These are phyloP conservation scores for Syngnathus scovelli DNA, from an alignment of 2,113 vertebrate species.

Conservation along the genomic window DNA sequence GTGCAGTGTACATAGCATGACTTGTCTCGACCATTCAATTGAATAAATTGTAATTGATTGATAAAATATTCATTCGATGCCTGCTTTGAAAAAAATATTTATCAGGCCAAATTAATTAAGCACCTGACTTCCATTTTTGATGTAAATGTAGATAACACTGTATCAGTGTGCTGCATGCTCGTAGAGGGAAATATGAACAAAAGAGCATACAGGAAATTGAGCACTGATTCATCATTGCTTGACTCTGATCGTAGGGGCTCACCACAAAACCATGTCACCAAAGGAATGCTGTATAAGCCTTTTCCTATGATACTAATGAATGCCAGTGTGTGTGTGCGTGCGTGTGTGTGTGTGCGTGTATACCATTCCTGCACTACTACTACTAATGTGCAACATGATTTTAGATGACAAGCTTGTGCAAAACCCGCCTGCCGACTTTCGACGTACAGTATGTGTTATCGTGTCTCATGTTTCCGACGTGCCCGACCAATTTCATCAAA, in stretches of 20 bases:
- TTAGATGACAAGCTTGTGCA: conserved; percentile 45
- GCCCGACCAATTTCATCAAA: conserved; percentile 47
- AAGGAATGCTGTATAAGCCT: conserved; percentile 1
- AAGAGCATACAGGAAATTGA: conserved; percentile 20
- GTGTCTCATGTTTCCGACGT: conserved; percentile 41
- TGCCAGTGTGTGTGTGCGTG: conserved; percentile 27
- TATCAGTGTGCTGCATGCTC: conserved; percentile 54
- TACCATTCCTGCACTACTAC: conserved; percentile 22
- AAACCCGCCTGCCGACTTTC: conserved; percentile 35
- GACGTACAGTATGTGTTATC: conserved; percentile 56
- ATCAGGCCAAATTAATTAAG: not conserved
- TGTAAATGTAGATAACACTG: conserved; percentile 51
- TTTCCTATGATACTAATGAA: conserved; percentile 16
- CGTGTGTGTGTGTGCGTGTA: conserved; percentile 29
- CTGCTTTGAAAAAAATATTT: conserved; percentile 15
- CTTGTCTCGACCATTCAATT: not conserved
- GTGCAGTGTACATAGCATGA: not conserved
- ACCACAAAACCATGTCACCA: conserved; percentile 14
- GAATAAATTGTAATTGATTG: not conserved
- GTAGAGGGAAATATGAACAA: conserved; percentile 43
- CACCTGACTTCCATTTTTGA: conserved; percentile 20
- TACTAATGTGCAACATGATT: conserved; percentile 14
- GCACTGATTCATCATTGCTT: conserved; percentile 43
- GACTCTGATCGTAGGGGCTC: not conserved
- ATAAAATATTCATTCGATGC: conserved; percentile 17